phyloP scores from a whole-genome alignment of 2,797 vertebrate genomes.

The Platalea minor region DNA sequence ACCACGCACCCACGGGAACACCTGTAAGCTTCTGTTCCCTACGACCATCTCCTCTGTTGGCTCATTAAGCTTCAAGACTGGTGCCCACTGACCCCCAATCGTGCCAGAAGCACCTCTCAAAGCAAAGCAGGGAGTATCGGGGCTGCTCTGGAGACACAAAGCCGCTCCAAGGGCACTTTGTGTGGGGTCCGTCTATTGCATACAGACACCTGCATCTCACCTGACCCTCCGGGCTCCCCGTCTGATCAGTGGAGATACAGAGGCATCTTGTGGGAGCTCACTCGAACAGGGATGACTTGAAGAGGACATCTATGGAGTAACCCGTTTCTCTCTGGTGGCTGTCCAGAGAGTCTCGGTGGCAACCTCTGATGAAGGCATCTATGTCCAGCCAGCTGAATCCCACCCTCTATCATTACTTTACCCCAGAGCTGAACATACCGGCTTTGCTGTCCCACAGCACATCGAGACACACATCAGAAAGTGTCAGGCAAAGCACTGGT shows the following conservation, averaged over 20 bases:
- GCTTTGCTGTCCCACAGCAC: background rate
- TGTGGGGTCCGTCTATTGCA: background rate
- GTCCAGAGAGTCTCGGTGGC: background rate
- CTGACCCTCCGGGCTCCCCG: background rate
- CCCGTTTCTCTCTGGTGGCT: background rate
- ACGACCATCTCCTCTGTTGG: background rate
- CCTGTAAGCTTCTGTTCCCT: background rate
- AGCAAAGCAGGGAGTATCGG: background rate
- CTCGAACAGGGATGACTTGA: background rate
- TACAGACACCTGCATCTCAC: background rate
- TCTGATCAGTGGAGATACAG: background rate
- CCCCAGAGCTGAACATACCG: background rate
- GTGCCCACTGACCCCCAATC: background rate
- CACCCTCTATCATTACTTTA: background rate
- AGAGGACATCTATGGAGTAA: background rate
- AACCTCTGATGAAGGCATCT: background rate
- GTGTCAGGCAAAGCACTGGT: background rate
- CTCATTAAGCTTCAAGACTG: background rate
- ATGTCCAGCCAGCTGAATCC: background rate
- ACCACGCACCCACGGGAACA: rapidly evolving
- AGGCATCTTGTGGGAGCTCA: background rate
- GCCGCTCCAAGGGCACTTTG: background rate
- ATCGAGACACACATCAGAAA: background rate
- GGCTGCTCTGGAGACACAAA: background rate
- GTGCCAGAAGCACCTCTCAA: background rate